Evolutionary conservation across 2,113 vertebrate genomes (phyloP), one percentile per base, ranked within the genome.

Genomic region (Sphyrna mokarran): DNA sequence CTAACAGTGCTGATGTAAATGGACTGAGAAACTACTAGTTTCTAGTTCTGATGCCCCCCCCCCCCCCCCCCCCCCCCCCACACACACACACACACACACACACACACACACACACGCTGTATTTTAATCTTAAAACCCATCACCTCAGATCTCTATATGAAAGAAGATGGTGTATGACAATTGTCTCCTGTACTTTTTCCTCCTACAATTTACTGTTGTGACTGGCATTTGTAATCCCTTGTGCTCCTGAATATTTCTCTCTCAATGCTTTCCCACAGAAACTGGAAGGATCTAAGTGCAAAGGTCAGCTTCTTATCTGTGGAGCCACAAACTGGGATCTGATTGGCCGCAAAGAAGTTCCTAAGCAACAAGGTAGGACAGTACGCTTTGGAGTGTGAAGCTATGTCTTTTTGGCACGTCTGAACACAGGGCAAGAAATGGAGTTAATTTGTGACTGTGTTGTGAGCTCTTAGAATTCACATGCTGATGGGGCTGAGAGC

Each of bases 261-360:
- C 23, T 96, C 5, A 1, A 89, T 69, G 96, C 90, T 96, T 26
- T 96, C 85, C 95, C 86, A 22, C 97, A 99, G 99, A 99, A 98
- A 97, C 98, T 99, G 7, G 98, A 99, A 96, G 98, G 98, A 85
- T 98, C 99, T 96, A 98, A 98, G 96, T 97, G 97, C 69, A 98
- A 98, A 97, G 99, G 99, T 87, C 98, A 99, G 95, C 98, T 99
- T 96, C 97, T 99, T 95, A 98, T 99, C 96, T 99, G 99, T 97
- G 99, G 99, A 95, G 99, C 99, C 78, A 99, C 99, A 96, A 99
- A 99, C 97, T 99, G 99, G 99, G 99, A 99, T 97, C 96, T 99
- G 97, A 99, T 99, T 96, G 99, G 99, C 97, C 98, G 99, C 72
- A 99, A 99, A 97, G 99, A 99, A 97, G 99, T 99, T 96, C 99